Conservation (phyloP, 2,888 invertebrate genomes). For the Psylliodes chrysocephalus region DNA sequence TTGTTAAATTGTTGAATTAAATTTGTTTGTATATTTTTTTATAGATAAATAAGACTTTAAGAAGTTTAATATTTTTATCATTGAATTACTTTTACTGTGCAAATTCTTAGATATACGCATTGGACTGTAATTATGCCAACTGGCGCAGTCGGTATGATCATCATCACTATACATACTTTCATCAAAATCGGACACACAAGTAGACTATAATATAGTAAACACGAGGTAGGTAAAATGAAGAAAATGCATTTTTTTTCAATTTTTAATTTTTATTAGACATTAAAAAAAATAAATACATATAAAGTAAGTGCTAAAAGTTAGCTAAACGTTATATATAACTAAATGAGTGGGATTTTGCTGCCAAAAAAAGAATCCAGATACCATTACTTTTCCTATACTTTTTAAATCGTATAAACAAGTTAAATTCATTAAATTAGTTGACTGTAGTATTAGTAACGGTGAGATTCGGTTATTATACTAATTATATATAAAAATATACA, state of each 20-base stretch:
- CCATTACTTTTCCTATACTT: conserved; percentile 11
- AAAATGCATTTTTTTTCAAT: too few species aligned
- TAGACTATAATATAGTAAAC: too few species aligned
- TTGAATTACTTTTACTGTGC: too few species aligned
- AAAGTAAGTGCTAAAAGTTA: conserved; percentile 50
- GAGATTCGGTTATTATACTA: conserved; percentile 49
- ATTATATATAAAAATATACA: conserved; percentile 39
- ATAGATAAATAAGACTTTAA: too few species aligned
- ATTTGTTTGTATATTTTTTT: conserved; percentile 15
- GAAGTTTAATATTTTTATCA: too few species aligned
- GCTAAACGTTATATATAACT: conserved; percentile 43
- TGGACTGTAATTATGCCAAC: too few species aligned
- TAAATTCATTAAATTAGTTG: conserved; percentile 36
- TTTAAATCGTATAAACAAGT: conserved; percentile 6
- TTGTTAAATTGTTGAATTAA: conserved; percentile 34
- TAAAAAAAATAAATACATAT: conserved; percentile 53
- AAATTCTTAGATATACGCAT: too few species aligned
- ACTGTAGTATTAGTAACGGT: conserved; percentile 46
- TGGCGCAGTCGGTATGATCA: too few species aligned
- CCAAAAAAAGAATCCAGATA: conserved; percentile 33
- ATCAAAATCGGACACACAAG: too few species aligned
- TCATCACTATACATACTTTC: too few species aligned
- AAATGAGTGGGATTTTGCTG: conserved; percentile 42
- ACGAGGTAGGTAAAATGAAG: too few species aligned
- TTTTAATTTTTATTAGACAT: conserved; percentile 50